Conservation (phyloP, 2,888 invertebrate species). For the Syrphus vitripennis region DNA sequence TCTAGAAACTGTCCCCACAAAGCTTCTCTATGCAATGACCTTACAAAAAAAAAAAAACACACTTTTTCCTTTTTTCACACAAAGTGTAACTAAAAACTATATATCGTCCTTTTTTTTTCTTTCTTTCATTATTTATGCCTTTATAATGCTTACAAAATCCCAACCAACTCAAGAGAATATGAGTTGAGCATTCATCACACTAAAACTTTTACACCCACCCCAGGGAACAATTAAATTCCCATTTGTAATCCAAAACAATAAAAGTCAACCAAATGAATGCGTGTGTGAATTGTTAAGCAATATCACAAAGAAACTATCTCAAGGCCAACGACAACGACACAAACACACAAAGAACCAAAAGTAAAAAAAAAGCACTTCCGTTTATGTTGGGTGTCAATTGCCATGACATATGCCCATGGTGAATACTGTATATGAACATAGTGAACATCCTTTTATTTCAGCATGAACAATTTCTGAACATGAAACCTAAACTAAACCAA, state of each 20-base stretch:
- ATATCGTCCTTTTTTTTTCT: not conserved
- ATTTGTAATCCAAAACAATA: slow-evolving; percentile 47
- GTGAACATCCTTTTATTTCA: slow-evolving; percentile 37
- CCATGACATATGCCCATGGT: slow-evolving; percentile 1
- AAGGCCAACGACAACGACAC: slow-evolving; percentile 3
- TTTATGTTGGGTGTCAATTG: slow-evolving; percentile 43
- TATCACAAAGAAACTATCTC: slow-evolving; percentile 38
- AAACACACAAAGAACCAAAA: not conserved
- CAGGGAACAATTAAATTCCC: slow-evolving; percentile 44
- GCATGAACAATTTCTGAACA: slow-evolving; percentile 34
- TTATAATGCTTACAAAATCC: not conserved
- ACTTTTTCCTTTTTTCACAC: not conserved
- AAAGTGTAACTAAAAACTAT: not conserved
- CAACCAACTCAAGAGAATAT: slow-evolving; percentile 8
- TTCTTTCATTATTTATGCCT: not conserved
- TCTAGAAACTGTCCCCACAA: too few species aligned
- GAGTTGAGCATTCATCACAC: slow-evolving; percentile 9
- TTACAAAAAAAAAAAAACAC: too few species aligned
- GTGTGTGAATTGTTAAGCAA: slow-evolving; percentile 33
- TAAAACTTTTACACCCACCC: not conserved
- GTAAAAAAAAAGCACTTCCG: slow-evolving; percentile 22
- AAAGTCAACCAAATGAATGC: slow-evolving; percentile 50
- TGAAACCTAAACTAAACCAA: not conserved
- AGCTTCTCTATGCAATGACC: not conserved
- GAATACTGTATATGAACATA: not conserved